Conservation (phyloP, 1,140 invertebrate species). For the Ostrea denselamellosa region DNA sequence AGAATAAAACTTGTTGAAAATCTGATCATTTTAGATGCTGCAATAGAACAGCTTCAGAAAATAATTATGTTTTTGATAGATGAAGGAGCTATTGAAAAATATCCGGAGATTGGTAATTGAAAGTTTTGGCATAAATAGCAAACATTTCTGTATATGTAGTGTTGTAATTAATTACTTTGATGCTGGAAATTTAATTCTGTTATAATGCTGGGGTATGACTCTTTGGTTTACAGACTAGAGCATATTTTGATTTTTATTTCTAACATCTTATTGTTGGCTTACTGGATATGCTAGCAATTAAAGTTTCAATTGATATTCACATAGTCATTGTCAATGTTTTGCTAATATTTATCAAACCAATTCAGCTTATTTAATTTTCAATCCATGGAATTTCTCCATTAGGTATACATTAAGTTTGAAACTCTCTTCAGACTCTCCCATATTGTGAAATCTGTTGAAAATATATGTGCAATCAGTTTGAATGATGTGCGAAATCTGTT, state of each 20-base stretch:
- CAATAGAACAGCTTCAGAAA: constrained; percentile 31
- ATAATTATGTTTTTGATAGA: constrained; percentile 37
- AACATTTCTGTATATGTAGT: constrained; percentile 27
- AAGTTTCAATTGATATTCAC: background rate
- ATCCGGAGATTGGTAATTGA: constrained; percentile 34
- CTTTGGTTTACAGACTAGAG: background rate
- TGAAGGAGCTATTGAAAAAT: constrained; percentile 33
- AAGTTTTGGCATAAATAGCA: constrained; percentile 19
- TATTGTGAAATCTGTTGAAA: too few species aligned
- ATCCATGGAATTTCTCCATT: too few species aligned
- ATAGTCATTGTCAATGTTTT: too few species aligned
- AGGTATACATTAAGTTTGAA: too few species aligned
- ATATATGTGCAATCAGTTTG: too few species aligned
- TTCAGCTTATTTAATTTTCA: too few species aligned
- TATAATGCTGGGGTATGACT: constrained; percentile 1
- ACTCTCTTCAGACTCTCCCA: too few species aligned
- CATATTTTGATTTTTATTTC: background rate
- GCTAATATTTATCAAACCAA: too few species aligned
- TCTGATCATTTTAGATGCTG: constrained; percentile 39
- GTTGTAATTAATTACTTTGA: constrained; percentile 22
- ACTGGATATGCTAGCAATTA: background rate
- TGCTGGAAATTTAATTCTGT: background rate
- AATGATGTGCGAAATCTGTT: too few species aligned
- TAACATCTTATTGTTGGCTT: constrained; percentile 2
- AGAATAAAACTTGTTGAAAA: constrained; percentile 20